Evolutionary conservation across 2,888 invertebrate species (phyloP), one percentile per base, ranked within the genome.

Genomic region (Leptopilina syphax): DNA sequence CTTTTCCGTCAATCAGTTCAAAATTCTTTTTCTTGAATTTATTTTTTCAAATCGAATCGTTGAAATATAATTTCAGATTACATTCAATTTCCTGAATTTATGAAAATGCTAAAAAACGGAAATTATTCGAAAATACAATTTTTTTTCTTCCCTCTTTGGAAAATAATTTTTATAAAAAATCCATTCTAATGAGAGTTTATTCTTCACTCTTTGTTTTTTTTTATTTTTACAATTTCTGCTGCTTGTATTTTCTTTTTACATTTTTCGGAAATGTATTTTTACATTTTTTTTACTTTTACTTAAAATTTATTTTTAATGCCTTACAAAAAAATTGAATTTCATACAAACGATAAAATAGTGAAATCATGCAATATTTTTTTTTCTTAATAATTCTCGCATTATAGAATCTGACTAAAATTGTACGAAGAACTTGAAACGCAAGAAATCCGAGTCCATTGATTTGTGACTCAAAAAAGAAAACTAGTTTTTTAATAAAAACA

Each of bases 361-460:
- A 73, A 73, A 73, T 27, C 9, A 57, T 10, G 47, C 73, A 34
- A 6, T 63, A 24, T 63, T 24, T 63, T 5, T 60, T 60, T 57
- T 57, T 50, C 41, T 41, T 5, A 73, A 70, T 70, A n/a, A 57
- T 73, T 57, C 34, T 73, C n/a, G 10, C 10, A 10, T 50, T 50
- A 34, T 73, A 57, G 54, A 57, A n/a, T 57, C 27, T 57, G 73
- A 73, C 73, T 57, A 73, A 57, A 57, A 73, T 73, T 73, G 3
- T 73, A 73, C 57, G 57, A 73, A 57, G n/a, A 73, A 5, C 34
- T 73, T 34, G 41, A 73, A 73, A 57, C 73, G 73, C 73, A 73
- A 73, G 73, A 73, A 73, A 57, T 41, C 41, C 57, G 73, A 73
- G 57, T 73, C 73, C 73, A 57, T 4, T 12, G n/a, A 54, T 73